Conservation (phyloP, 2,888 invertebrate genomes). For the Odontocerum albicorne region DNA sequence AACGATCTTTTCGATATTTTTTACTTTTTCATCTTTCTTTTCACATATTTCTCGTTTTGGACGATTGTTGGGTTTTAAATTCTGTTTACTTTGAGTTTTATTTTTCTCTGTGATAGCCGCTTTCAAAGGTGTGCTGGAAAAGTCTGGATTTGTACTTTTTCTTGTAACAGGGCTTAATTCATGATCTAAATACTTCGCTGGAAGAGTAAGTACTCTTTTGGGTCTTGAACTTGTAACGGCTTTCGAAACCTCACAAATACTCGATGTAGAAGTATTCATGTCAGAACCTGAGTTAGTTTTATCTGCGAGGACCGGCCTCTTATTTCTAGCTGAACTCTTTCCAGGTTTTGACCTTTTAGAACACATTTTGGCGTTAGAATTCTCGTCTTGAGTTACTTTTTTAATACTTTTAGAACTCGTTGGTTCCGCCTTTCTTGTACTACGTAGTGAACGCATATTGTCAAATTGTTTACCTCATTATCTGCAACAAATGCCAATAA, state of each 20-base stretch:
- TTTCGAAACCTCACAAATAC: background rate
- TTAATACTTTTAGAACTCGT: background rate
- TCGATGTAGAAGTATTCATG: conserved; percentile 13
- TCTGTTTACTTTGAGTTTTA: too few relatives aligned
- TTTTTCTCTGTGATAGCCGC: too few relatives aligned
- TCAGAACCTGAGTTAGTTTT: conserved; percentile 31
- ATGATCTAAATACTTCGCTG: conserved; percentile 49
- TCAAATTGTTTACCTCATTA: conserved; percentile 12
- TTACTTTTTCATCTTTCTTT: background rate
- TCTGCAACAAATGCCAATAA: conserved; percentile 8
- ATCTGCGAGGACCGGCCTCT: conserved; percentile 31
- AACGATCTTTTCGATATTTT: too few relatives aligned
- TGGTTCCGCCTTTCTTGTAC: conserved; percentile 15
- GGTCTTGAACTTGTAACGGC: conserved; percentile 39
- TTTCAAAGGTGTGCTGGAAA: conserved; percentile 31
- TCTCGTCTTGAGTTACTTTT: conserved; percentile 21
- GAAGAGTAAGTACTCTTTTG: conserved; percentile 47
- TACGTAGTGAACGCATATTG: conserved; percentile 29
- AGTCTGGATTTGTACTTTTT: conserved; percentile 11
- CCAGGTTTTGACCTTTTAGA: conserved; percentile 9
- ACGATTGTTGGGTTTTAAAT: too few relatives aligned
- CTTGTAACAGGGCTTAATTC: conserved; percentile 45
- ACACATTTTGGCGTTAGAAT: conserved; percentile 22
- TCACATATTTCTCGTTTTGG: background rate
- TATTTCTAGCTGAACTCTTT: conserved; percentile 7